Evolutionary conservation across 2,888 invertebrate genomes (phyloP).

Genomic region (Apamea crenata): DNA sequence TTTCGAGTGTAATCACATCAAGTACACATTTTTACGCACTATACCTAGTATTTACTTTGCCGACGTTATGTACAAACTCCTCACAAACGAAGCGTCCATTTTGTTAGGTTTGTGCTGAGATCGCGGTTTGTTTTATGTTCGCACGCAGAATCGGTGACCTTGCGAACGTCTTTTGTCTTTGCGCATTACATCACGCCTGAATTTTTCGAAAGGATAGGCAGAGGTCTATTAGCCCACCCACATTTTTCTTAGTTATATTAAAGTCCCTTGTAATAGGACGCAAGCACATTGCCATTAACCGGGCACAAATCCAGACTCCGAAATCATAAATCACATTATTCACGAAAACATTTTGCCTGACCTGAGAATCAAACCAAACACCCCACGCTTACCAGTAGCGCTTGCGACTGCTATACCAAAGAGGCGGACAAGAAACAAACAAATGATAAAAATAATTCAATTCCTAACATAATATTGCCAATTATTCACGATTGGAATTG

Average conservation of each 20-base stretch:
- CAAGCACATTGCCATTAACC: too few relatives aligned
- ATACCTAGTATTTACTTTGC: conserved; percentile 29
- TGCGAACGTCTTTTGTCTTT: background rate
- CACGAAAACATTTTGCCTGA: background rate
- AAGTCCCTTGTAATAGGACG: too few relatives aligned
- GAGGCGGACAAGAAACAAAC: too few relatives aligned
- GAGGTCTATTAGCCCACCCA: background rate
- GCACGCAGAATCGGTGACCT: conserved; percentile 1
- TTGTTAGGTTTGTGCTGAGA: conserved; percentile 21
- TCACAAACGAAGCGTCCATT: conserved; percentile 15
- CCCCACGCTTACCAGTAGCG: too few relatives aligned
- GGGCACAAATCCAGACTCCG: background rate
- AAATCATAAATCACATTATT: background rate
- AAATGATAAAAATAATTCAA: background rate
- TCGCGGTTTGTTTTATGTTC: conserved; percentile 33
- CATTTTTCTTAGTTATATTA: background rate
- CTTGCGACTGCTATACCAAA: too few relatives aligned
- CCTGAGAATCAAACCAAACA: background rate
- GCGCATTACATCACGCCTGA: background rate
- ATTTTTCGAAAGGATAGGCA: background rate
- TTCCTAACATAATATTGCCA: background rate
- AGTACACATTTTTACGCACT: conserved; percentile 53
- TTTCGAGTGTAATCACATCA: conserved; percentile 52
- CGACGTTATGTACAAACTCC: conserved; percentile 22
- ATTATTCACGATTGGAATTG: background rate